Base-by-base conservation (phyloP, 2,888 invertebrate species). In the Ceratothoa steindachneri region DNA sequence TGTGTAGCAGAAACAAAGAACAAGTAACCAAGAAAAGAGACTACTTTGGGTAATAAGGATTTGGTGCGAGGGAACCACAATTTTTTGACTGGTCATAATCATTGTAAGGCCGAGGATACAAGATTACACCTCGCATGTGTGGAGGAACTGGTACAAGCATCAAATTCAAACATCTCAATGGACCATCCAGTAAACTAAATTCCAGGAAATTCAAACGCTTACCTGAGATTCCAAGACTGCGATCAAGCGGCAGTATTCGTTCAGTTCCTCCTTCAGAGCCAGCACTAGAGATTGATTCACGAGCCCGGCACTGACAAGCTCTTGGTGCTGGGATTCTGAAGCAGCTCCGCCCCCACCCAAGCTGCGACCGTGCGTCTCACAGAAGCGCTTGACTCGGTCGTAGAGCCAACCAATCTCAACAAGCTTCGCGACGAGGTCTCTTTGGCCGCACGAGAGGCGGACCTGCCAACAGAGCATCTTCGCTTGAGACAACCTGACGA, bases 171-270 rank as follows among this genome's bases (percentile, higher is more conserved):
- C n/a, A n/a, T n/a, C n/a, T n/a, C n/a, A n/a, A n/a, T n/a, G n/a
- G n/a, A n/a, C n/a, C n/a, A n/a, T n/a, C n/a, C n/a, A n/a, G n/a
- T n/a, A n/a, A n/a, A n/a, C n/a, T n/a, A n/a, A n/a, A n/a, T n/a
- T n/a, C n/a, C n/a, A n/a, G n/a, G n/a, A n/a, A n/a, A n/a, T n/a
- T n/a, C n/a, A n/a, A n/a, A n/a, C n/a, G n/a, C 85, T 85, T 82
- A 94, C 91, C 88, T 93, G 92, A 71, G 93, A 91, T 84, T 96
- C 94, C 69, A 97, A 86, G 69, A 93, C 86, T 0, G 96, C 94
- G 73, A 97, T 89, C 81, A 94, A 89, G 80, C 93, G 89, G 84
- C 95, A 95, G 85, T 93, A 97, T 82, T 92, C 91, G 0, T 90
- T 91, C 15, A 97, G 86, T 84, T 97, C 93, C 74, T 91, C 89